These are phyloP conservation scores for Stomorhina lunata DNA, from an alignment of 2,888 invertebrate species.

Conservation along the genomic window DNA sequence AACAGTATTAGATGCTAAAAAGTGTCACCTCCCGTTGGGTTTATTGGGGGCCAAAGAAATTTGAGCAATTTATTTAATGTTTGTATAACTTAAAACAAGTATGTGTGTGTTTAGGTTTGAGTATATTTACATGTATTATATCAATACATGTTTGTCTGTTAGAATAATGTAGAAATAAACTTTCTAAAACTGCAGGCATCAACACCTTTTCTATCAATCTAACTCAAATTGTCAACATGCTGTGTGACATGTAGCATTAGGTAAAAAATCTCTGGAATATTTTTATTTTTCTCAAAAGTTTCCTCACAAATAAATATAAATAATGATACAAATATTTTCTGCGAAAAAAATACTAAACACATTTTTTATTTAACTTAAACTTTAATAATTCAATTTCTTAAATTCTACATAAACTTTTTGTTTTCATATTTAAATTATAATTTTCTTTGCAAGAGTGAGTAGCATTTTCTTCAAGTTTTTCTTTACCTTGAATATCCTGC, in stretches of 20 bases:
- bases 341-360: not conserved
- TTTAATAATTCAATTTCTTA: too few species aligned
- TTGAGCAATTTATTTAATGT: conserved; percentile 38
- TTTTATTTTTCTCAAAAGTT: not conserved
- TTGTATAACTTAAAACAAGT: too few species aligned
- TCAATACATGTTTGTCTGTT: conserved; percentile 19
- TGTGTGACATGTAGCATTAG: conserved; percentile 61
- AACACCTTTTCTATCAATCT: conserved; percentile 66
- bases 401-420: not conserved
- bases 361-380: not conserved
- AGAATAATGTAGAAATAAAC: conserved; percentile 54
- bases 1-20: conserved; percentile 24
- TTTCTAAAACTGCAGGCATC: conserved; percentile 60
- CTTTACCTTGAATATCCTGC: conserved; percentile 52
- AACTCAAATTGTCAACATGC: conserved; percentile 64
- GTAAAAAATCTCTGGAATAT: conserved; percentile 50
- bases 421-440: not conserved
- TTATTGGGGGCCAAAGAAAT: conserved; percentile 8
- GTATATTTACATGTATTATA: too few species aligned
- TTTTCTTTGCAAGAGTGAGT: too few species aligned
- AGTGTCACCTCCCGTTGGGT: conserved; percentile 56
- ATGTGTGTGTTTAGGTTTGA: conserved; percentile 6
- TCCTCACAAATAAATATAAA: not conserved
- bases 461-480: conserved; percentile 13
- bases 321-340: not conserved